Evolutionary conservation across 2,113 vertebrate genomes (phyloP), one percentile per base, ranked within the genome.

Genomic region (Phrynocephalus versicolor): DNA sequence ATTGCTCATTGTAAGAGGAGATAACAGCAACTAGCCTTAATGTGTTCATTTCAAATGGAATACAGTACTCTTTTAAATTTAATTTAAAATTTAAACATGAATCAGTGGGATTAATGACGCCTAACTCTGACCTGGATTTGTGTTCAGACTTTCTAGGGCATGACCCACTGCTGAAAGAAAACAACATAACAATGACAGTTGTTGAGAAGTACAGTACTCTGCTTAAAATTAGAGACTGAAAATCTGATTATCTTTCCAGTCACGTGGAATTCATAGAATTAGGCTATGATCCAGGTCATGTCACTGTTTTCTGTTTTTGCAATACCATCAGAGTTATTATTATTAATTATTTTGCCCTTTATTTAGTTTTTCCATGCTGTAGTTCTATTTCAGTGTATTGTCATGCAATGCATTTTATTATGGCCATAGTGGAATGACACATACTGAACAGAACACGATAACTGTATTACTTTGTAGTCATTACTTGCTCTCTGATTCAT

Each of bases 401-500:
- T 69, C 67, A 69, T 69, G 67, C 8, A 64, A 64, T 64, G 16
- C 21, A 23, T 64, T 64, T 25, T 27, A 25, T 51, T 51, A 10
- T 51, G 45, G 77, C 60, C 27, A 37, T 85, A 84, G 62, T 3
- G 84, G 12, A 86, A 69, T 87, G 45, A 87, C 86, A 57, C 55
- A 70, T 27, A 69, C 45, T 84, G 41, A 91, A 89, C 82, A 91
- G 92, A 91, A 86, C 69, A 74, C 87, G 83, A 67, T 55, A 90
- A 85, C 30, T 83, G 6, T 19, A 79, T 91, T 91, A 89, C 86
- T 69, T 93, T 57, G 73, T 88, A 85, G 74, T 92, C 90, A 89
- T 94, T 94, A 88, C 37, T 89, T 88, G 79, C 72, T 93, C 85
- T 73, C 65, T 93, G 80, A 93, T 92, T 93, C 94, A 90, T 57